A percentile compares a stretch with the other conserved stretches of the same genome.
These are phyloP conservation scores for Thereva nobilitata DNA, from an alignment of 2,888 invertebrate genomes.

Conservation along the genomic window DNA sequence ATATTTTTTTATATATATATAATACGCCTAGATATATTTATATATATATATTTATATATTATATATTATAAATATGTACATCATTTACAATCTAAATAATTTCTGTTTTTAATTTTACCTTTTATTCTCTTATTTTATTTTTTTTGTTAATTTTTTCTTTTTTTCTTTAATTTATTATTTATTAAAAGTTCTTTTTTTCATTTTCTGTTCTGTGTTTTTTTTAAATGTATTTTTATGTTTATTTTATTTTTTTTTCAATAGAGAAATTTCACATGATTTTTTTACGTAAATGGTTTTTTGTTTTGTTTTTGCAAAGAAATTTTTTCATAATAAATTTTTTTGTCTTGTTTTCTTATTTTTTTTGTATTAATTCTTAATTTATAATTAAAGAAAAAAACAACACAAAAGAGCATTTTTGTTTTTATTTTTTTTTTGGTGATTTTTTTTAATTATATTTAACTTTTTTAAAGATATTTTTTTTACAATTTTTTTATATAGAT, in stretches of 20 bases:
- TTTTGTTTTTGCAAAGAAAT: no score
- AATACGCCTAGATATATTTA: conserved; percentile 13
- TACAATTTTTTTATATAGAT: no score
- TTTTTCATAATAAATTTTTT: no score
- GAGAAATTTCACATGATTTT: no score
- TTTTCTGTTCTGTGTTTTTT: conserved; percentile 8
- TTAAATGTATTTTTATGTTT: conserved; percentile 24
- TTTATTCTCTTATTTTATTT: not conserved
- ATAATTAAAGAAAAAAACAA: no score
- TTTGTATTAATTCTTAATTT: no score
- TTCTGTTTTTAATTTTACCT: conserved; percentile 13
- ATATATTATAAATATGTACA: conserved; percentile 34
- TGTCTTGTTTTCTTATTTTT: no score
- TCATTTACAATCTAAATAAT: conserved; percentile 34
- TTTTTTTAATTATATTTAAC: no score
- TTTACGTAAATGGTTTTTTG: no score
- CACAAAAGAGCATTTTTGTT: no score
- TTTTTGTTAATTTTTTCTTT: conserved; percentile 18
- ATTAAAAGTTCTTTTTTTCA: conserved; percentile 17
- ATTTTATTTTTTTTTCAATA: not conserved
- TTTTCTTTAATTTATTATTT: conserved; percentile 9
- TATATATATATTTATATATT: conserved; percentile 8
- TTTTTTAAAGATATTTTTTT: no score
- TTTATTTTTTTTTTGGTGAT: no score
- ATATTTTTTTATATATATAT: conserved; percentile 22